Evolutionary conservation across 2,888 invertebrate genomes (phyloP).

Genomic region (Synanthedon formicaeformis): DNA sequence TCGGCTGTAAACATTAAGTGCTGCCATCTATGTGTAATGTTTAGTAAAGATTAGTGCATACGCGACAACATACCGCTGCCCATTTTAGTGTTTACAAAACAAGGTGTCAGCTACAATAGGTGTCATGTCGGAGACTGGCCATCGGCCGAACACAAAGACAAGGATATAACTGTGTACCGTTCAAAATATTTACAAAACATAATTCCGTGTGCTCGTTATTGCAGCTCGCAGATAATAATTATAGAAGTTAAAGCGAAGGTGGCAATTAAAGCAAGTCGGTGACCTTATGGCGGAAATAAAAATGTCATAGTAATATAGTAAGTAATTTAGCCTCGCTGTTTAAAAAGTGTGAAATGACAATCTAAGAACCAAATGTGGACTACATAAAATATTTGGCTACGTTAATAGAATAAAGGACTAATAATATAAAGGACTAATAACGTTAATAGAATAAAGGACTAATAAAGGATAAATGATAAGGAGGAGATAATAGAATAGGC

Average conservation of each 20-base stretch:
- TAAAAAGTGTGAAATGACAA: no score
- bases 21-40: no score
- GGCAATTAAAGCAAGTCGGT: not conserved
- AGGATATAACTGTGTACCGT: slow-evolving; percentile 30
- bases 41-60: no score
- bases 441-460: no score
- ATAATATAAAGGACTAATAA: no score
- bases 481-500: no score
- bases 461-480: no score
- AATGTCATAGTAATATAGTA: not conserved
- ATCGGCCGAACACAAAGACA: slow-evolving; percentile 23
- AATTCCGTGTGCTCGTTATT: slow-evolving; percentile 14
- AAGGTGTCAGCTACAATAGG: slow-evolving; percentile 13
- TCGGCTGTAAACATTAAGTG: no score
- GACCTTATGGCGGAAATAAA: not conserved
- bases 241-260: no score
- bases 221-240: not conserved
- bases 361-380: no score
- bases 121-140: slow-evolving; percentile 13
- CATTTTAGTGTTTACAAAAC: slow-evolving; percentile 16
- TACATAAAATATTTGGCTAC: no score
- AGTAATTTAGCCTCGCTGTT: not conserved
- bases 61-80: not conserved
- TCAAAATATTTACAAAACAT: slow-evolving; percentile 27
- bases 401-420: no score